Evolutionary conservation across 2,113 vertebrate genomes (phyloP).

Genomic region (Ochotona princeps): DNA sequence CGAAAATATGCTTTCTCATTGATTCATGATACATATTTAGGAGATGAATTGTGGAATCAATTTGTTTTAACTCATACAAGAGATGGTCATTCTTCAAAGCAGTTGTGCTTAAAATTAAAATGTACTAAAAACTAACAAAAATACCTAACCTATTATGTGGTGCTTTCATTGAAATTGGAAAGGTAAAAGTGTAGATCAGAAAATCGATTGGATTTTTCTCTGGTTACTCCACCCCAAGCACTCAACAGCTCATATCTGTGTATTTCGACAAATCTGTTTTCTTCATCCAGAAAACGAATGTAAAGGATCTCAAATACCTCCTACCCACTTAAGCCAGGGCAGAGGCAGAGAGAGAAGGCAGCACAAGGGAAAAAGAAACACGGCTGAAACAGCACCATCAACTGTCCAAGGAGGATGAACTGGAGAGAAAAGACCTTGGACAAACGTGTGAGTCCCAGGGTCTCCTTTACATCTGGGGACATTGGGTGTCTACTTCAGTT

Average conservation of each 20-base stretch:
- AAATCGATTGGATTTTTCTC: background rate
- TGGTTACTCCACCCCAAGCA: background rate
- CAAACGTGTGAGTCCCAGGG: background rate
- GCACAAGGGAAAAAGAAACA: background rate
- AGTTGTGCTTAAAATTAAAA: background rate
- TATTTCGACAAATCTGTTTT: background rate
- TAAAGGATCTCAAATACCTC: background rate
- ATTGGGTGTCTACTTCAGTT: background rate
- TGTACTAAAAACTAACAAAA: background rate
- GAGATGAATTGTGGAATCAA: background rate
- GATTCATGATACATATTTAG: background rate
- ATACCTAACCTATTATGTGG: background rate
- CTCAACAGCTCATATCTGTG: background rate
- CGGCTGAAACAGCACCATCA: background rate
- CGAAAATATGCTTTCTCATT: background rate
- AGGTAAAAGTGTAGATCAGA: background rate
- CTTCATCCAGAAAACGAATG: background rate
- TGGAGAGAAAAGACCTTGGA: background rate
- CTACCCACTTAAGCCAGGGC: background rate
- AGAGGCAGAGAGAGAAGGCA: background rate
- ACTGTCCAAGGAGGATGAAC: background rate
- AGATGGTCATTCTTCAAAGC: constrained; percentile 4
- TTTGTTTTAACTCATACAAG: background rate
- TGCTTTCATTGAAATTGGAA: constrained; percentile 4
- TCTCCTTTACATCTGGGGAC: background rate